Evolutionary conservation across 2,888 invertebrate genomes (phyloP).

Genomic region (Podotricha telesiphe): DNA sequence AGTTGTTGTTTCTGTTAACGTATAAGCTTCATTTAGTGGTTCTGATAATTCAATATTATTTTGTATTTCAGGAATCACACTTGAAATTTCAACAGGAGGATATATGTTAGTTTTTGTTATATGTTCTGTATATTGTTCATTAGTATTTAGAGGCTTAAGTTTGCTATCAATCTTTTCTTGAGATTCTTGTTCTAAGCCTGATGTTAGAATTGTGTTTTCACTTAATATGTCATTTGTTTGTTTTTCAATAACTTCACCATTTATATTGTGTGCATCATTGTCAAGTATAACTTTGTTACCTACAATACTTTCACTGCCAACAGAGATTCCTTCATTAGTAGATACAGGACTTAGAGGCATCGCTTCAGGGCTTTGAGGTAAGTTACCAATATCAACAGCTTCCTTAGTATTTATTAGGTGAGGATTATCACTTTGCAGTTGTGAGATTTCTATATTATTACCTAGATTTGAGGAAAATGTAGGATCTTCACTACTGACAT

Average conservation of each 20-base stretch:
- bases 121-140: constrained; percentile 7
- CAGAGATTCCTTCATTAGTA: neutral
- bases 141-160: neutral
- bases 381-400: constrained; percentile 35
- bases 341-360: constrained; percentile 38
- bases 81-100: neutral
- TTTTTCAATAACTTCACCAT: constrained; percentile 26
- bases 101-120: neutral
- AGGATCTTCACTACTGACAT: constrained; percentile 51
- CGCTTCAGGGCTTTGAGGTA: constrained; percentile 37
- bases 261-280: constrained; percentile 31
- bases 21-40: constrained; percentile 6
- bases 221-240: constrained; percentile 19
- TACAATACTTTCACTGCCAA: neutral
- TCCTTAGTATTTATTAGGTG: constrained; percentile 46
- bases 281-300: constrained; percentile 14
- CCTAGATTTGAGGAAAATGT: constrained; percentile 48
- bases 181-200: neutral
- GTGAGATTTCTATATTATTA: constrained; percentile 42
- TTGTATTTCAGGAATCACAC: neutral
- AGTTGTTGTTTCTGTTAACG: constrained; percentile 42
- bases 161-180: constrained; percentile 16
- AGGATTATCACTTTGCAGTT: constrained; percentile 46
- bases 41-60: constrained; percentile 34
- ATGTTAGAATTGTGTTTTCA: neutral